Percentiles rank a stretch among this genome's conserved stretches.
phyloP scores from a whole-genome alignment of 2,888 invertebrate genomes.

The Brachyptera risi region DNA sequence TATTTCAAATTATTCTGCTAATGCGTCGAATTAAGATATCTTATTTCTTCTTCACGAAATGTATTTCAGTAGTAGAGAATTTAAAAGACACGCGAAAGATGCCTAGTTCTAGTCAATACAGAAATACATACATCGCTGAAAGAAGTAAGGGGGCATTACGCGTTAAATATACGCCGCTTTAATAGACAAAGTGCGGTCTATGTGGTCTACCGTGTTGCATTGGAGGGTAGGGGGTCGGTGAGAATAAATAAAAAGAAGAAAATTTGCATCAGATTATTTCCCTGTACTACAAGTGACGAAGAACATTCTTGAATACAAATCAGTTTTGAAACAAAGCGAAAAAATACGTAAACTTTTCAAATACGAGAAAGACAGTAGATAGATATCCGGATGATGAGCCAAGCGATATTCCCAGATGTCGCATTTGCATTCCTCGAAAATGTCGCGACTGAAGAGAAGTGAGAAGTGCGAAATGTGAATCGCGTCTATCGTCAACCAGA shows the following conservation, averaged over 20 bases:
- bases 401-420: slow-evolving; percentile 31
- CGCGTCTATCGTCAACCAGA: too few relatives aligned
- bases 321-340: slow-evolving; percentile 22
- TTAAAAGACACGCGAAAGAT: too few relatives aligned
- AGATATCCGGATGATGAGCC: slow-evolving; percentile 19
- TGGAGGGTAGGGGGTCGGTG: neutral
- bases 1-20: too few relatives aligned
- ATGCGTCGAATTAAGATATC: too few relatives aligned
- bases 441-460: neutral
- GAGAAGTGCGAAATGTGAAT: too few relatives aligned
- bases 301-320: slow-evolving; percentile 29
- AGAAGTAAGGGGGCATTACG: neutral
- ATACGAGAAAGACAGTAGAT: slow-evolving; percentile 8
- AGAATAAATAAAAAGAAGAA: slow-evolving; percentile 15
- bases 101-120: neutral
- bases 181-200: too few relatives aligned
- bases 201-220: too few relatives aligned
- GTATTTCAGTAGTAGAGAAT: too few relatives aligned
- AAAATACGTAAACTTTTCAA: slow-evolving; percentile 2
- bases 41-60: too few relatives aligned
- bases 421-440: slow-evolving; percentile 21
- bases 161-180: too few relatives aligned
- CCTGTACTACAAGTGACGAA: slow-evolving; percentile 30
- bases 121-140: neutral
- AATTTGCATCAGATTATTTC: slow-evolving; percentile 29